Evolutionary conservation across 2,888 invertebrate species (phyloP).

Genomic region (Hipparchia sbordonii): DNA sequence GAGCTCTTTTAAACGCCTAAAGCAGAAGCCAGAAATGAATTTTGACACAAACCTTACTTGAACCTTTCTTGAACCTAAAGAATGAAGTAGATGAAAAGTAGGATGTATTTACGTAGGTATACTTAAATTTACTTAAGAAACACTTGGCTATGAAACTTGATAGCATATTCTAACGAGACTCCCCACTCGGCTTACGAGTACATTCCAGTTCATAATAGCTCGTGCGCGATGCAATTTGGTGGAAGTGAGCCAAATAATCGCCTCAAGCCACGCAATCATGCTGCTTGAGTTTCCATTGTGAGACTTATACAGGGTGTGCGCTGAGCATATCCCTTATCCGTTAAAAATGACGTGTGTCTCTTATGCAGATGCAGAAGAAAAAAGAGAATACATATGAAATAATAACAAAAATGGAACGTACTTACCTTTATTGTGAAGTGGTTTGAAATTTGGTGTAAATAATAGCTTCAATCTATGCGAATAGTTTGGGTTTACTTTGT

Average conservation of each 20-base stretch:
- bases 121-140: constrained; percentile 12
- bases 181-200: constrained; percentile 48
- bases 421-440: too few relatives aligned
- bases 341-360: background rate
- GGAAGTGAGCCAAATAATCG: constrained; percentile 76
- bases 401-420: too few relatives aligned
- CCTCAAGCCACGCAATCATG: constrained; percentile 69
- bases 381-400: too few relatives aligned
- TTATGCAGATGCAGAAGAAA: background rate
- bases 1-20: too few relatives aligned
- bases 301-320: constrained; percentile 28
- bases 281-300: constrained; percentile 52
- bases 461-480: background rate
- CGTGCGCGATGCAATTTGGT: constrained; percentile 73
- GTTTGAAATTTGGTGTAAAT: background rate
- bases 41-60: too few relatives aligned
- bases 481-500: background rate
- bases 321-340: background rate
- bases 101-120: background rate
- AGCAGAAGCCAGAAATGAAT: too few relatives aligned
- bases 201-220: constrained; percentile 60
- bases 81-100: background rate
- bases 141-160: constrained; percentile 30
- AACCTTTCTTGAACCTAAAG: too few relatives aligned
- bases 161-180: constrained; percentile 51